Evolutionary conservation across 2,113 vertebrate genomes (phyloP), one percentile per base, ranked within the genome.

Genomic region (Lepisosteus oculatus): DNA sequence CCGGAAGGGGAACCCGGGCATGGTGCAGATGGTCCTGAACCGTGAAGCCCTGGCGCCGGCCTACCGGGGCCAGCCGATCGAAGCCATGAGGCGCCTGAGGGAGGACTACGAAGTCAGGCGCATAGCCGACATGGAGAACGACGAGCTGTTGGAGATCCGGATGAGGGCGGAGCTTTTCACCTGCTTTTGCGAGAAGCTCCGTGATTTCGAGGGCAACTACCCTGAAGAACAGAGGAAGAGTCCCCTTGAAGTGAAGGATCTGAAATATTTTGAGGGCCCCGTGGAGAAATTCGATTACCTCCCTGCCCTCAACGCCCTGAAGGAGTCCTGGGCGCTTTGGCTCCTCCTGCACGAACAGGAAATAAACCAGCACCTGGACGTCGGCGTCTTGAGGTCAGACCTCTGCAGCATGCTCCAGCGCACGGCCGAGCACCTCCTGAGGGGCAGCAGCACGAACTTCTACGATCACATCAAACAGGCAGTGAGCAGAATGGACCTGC

Each of bases 281-380:
- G 61, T 14, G 3, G 1, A 43, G 17, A 78, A 73, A 51, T 70
- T 78, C 69, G 79, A 80, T 70, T 78, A 78, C 56, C 68, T 74
- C 7, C 73, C 76, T 56, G 76, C 71, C 3, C 11, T 80, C 29
- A 76, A 68, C 56, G 68, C 76, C 61, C 61, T 80, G 51, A 80
- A 80, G 64, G 76, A 78, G 68, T 73, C 70, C 41, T 80, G 79
- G 79, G 68, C 73, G 11, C 55, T 78, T 56, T 79, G 79, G 79
- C 72, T 81, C 3, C 71, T 67, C 9, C 68, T 72, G 12, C 61
- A 79, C 15, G 74, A 78, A 47, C 56, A 81, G 3, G 67, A 76
- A 47, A 81, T 81, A 43, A 61, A 70, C 44, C 54, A 70, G 3
- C 77, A 80, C 14, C 71, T 75, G 63, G 70, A 72, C 5, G 51